Evolutionary conservation across 1,140 invertebrate genomes (phyloP).

Genomic region (Cotesia vestalis): DNA sequence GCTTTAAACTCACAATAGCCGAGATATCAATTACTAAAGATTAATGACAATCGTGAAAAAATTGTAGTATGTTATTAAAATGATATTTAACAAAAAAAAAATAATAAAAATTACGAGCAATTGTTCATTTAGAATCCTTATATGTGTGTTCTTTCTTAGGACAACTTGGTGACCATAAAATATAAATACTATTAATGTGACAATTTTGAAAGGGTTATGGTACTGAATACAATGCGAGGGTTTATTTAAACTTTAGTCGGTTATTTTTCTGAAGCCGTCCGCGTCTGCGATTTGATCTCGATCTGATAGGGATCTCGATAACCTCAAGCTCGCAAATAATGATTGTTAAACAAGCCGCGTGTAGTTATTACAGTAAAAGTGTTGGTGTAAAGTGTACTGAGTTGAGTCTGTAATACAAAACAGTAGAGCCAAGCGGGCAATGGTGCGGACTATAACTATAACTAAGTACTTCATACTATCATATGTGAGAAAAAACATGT

Average conservation of each 20-base stretch:
- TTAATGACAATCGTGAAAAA: too few species aligned
- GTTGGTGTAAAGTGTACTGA: constrained; percentile 24
- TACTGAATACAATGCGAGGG: constrained; percentile 47
- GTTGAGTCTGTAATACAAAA: constrained; percentile 13
- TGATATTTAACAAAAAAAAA: too few species aligned
- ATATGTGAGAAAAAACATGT: constrained; percentile 46
- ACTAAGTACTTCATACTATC: too few species aligned
- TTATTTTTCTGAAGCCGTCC: constrained; percentile 9
- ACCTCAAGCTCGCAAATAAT: constrained; percentile 56
- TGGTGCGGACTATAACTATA: constrained; percentile 44
- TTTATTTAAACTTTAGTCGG: constrained; percentile 2
- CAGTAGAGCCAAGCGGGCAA: constrained; percentile 38
- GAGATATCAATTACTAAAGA: too few species aligned
- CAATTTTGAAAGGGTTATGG: constrained; percentile 32
- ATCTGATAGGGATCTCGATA: constrained; percentile 54
- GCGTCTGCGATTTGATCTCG: constrained; percentile 51
- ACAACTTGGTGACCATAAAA: background rate
- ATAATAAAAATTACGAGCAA: too few species aligned
- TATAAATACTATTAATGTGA: constrained; percentile 39
- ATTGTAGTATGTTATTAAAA: too few species aligned
- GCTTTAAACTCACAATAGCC: too few species aligned
- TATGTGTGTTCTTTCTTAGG: background rate
- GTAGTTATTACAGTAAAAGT: constrained; percentile 12
- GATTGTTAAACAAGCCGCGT: constrained; percentile 58
- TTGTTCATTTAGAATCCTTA: background rate